phyloP scores from a whole-genome alignment of 2,888 invertebrate genomes.

The Ormyrus rosae region DNA sequence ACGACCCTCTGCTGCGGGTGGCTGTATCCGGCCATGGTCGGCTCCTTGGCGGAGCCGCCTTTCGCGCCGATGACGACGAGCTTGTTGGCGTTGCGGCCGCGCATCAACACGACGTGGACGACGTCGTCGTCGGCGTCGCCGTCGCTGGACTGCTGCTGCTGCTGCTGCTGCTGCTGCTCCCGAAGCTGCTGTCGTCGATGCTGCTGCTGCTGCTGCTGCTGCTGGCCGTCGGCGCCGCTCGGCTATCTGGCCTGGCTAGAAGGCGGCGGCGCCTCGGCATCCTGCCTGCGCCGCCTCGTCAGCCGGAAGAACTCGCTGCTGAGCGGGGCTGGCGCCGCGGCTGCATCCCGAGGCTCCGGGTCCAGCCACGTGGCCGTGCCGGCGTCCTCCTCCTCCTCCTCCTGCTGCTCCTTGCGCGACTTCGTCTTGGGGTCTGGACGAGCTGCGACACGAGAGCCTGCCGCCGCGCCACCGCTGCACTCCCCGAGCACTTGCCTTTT shows the following conservation, averaged over 20 bases:
- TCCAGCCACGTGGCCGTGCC: constrained; percentile 23
- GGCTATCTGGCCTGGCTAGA: constrained; percentile 24
- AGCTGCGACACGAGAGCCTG: neutral
- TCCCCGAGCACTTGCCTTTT: neutral
- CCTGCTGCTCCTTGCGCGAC: constrained; percentile 37
- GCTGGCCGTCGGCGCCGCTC: constrained; percentile 25
- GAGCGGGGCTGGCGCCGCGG: constrained; percentile 11
- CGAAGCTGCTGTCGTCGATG: too few species aligned
- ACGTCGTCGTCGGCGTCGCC: constrained; percentile 36
- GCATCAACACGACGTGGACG: constrained; percentile 54
- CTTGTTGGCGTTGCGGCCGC: constrained; percentile 51
- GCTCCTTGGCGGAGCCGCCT: neutral
- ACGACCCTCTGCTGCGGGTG: constrained; percentile 70
- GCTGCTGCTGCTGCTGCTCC: neutral
- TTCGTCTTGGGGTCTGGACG: constrained; percentile 37
- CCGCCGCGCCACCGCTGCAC: neutral
- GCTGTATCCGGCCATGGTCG: constrained; percentile 72
- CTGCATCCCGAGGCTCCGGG: constrained; percentile 26
- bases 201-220: neutral
- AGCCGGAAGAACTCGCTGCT: constrained; percentile 52
- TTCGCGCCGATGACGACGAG: constrained; percentile 50
- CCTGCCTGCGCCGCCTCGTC: constrained; percentile 22
- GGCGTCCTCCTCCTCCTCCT: constrained; percentile 25
- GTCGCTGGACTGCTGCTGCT: neutral
- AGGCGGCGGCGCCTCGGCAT: neutral